Conservation (phyloP, 2,888 invertebrate species). For the Caenorhabditis sp. region DNA sequence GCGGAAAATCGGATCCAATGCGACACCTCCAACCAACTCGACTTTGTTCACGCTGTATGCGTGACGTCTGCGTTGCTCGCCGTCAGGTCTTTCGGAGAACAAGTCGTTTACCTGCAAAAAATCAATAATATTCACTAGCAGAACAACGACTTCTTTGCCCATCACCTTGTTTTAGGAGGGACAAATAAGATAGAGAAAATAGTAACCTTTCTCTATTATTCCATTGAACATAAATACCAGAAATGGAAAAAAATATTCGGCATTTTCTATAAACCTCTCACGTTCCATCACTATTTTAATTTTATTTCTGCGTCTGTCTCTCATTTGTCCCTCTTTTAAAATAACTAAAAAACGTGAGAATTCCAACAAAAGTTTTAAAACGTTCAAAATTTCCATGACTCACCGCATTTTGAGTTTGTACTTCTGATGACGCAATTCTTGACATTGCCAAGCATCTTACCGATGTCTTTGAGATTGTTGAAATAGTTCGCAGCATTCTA, state of each 20-base stretch:
- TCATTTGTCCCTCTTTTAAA: no score
- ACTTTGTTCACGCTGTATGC: slow-evolving; percentile 59
- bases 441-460: neutral
- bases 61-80: slow-evolving; percentile 17
- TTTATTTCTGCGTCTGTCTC: no score
- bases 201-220: no score
- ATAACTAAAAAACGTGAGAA: neutral
- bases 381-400: neutral
- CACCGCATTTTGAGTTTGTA: neutral
- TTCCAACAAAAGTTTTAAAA: neutral
- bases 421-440: neutral
- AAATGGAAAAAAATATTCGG: no score
- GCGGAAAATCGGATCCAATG: slow-evolving; percentile 46
- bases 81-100: slow-evolving; percentile 39
- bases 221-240: no score
- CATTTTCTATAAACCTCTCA: no score
- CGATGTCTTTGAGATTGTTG: neutral
- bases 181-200: neutral
- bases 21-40: slow-evolving; percentile 63
- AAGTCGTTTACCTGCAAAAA: slow-evolving; percentile 32
- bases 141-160: no score
- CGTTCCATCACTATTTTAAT: no score
- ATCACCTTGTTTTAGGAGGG: neutral
- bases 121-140: neutral
- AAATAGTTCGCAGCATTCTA: slow-evolving; percentile 6